Percentiles rank a stretch among this genome's conserved stretches.
Evolutionary conservation across 2,113 vertebrate species (phyloP).

Genomic region (Zapornia atra): DNA sequence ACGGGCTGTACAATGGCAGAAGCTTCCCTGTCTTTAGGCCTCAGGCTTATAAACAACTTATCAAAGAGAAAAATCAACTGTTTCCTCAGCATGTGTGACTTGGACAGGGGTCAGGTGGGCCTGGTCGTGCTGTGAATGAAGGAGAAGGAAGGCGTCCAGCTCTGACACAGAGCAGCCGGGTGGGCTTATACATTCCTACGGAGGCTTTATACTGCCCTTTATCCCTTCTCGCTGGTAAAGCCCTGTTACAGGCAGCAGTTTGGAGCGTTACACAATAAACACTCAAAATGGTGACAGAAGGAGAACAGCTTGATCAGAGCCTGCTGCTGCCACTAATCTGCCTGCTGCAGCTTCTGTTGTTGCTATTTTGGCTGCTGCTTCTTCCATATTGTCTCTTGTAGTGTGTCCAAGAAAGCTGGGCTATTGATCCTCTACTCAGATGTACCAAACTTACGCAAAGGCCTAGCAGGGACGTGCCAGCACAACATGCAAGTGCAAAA

Average conservation of each 20-base stretch:
- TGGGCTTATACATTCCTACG: not conserved
- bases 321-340: constrained; percentile 65
- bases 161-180: fast-evolving
- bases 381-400: constrained; percentile 38
- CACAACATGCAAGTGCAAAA: not conserved
- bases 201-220: constrained; percentile 33
- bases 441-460: not conserved
- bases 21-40: not conserved
- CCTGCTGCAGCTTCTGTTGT: constrained; percentile 58
- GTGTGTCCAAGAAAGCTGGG: not conserved
- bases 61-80: not conserved
- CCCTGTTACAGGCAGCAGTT: not conserved
- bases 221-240: not conserved
- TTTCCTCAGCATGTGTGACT: constrained; percentile 24
- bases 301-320: constrained; percentile 71
- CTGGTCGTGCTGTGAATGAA: fast-evolving
- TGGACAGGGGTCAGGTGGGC: not conserved
- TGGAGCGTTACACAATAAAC: constrained; percentile 26
- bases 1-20: not conserved
- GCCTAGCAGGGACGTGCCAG: not conserved
- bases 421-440: not conserved
- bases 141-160: constrained; percentile 23
- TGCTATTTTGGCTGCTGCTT: constrained; percentile 67
- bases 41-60: not conserved
- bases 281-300: constrained; percentile 70